Conservation (phyloP, 2,113 vertebrate genomes). For the Rhynchomys soricoides region DNA sequence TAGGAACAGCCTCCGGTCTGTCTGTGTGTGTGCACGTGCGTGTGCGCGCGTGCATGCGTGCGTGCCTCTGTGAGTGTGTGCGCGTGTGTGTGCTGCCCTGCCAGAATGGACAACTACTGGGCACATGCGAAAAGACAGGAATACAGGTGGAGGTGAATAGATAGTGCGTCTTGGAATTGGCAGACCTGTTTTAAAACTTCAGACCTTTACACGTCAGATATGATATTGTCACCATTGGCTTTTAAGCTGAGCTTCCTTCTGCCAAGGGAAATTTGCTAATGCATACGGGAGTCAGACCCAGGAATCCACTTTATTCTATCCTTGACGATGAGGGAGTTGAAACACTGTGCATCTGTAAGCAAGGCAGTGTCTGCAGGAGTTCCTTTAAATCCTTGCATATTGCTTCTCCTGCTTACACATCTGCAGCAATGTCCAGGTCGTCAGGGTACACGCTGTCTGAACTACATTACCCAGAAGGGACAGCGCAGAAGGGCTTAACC, state of each 20-base stretch:
- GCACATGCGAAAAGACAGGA: neutral
- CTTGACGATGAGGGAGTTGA: neutral
- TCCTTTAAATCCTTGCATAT: neutral
- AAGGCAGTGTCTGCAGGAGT: neutral
- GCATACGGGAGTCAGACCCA: neutral
- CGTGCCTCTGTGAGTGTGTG: neutral
- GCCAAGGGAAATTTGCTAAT: neutral
- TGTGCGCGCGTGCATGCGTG: neutral
- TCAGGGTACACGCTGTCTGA: neutral
- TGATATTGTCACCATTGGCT: neutral
- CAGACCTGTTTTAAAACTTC: neutral
- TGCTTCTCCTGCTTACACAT: neutral
- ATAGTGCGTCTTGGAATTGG: neutral
- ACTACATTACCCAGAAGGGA: slow-evolving; percentile 2
- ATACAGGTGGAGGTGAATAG: neutral
- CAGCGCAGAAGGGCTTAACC: neutral
- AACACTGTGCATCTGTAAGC: neutral
- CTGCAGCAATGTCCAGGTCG: neutral
- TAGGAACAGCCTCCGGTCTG: no score
- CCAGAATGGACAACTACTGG: neutral
- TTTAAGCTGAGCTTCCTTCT: neutral
- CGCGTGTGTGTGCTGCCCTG: neutral
- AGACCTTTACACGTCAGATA: neutral
- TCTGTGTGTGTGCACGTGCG: no score
- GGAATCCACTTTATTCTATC: neutral